phyloP scores from a whole-genome alignment of 2,797 vertebrate genomes.

The Chiroxiphia lanceolata region DNA sequence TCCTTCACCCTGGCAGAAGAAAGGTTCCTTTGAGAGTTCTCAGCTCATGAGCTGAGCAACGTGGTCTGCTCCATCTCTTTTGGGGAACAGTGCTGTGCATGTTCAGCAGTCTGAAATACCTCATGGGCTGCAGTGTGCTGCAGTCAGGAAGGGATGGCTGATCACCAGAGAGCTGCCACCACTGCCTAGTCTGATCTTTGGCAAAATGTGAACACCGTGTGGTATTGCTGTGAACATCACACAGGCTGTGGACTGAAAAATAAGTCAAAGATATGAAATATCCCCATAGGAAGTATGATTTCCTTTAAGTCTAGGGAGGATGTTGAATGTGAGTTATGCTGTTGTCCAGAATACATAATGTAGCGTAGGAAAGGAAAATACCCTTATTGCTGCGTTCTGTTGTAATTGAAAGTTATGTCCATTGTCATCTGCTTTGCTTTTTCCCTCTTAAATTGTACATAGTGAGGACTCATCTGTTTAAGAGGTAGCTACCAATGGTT shows the following conservation, averaged over 20 bases:
- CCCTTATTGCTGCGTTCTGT: not conserved
- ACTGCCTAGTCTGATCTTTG: rapidly evolving
- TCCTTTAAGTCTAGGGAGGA: not conserved
- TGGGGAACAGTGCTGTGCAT: rapidly evolving
- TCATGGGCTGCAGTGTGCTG: rapidly evolving
- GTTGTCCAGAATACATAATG: not conserved
- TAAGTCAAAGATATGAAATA: not conserved
- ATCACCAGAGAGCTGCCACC: not conserved
- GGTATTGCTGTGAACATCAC: not conserved
- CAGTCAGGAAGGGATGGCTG: rapidly evolving
- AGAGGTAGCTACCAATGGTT: not conserved
- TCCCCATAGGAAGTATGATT: not conserved
- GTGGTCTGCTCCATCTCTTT: not conserved
- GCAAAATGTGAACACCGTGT: rapidly evolving
- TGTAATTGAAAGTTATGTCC: not conserved
- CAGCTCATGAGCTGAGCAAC: not conserved
- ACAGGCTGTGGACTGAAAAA: not conserved
- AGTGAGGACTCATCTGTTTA: not conserved
- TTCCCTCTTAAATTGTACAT: not conserved
- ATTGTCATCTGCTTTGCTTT: not conserved
- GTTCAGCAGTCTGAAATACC: not conserved
- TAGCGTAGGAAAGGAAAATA: not conserved
- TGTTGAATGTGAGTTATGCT: not conserved
- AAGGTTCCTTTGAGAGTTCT: not conserved
- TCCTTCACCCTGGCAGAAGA: not conserved